Base-by-base conservation (phyloP, 2,113 vertebrate genomes). In the Grantiella picta region DNA sequence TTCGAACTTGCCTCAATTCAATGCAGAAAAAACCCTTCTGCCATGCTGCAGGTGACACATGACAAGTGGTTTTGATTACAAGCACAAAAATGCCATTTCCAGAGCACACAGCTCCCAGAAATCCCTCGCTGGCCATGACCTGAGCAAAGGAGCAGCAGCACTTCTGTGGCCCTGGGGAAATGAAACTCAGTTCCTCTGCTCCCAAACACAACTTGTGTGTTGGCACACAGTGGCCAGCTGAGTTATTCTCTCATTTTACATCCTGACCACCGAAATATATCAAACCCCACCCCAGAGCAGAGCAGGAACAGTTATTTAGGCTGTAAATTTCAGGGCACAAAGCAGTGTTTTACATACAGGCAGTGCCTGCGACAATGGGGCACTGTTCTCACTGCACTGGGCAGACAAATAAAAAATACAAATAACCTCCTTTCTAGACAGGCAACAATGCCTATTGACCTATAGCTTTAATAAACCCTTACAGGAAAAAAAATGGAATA, bases 221-320 rank as follows among this genome's bases (percentile, higher is more conserved):
- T 54, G 56, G 56, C 75, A 87, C 9, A 4, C 16, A 45, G 60
- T 2, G 11, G 20, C 50, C 57, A 45, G 42, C 42, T 42, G 59
- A 73, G 24, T 71, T 64, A 25, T 56, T 54, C 38, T 79, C 81
- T 82, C 73, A 27, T 82, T 94, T 89, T 63, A 40, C 44, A 79
- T 42, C 52, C 64, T 73, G 60, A 81, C 25, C 52, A 66, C 49
- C 84, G 15, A 66, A 94, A 82, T 38, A 7, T 5, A 47, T 15
- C n/a, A 38, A 15, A 5, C 21, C 40, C 18, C 22, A 24, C 9
- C 61, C 14, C 3, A 2, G 6, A 53, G 12, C 24, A 52, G 40
- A 54, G 59, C 1, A 1, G 0, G 1, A 65, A 1, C 25, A 40
- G 47, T 82, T 56, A 75, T n/a, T 72, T 28, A 7, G 79, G 49